Evolutionary conservation across 1,140 invertebrate genomes (phyloP), one percentile per base, ranked within the genome.

Genomic region (Caenorhabditis latens): DNA sequence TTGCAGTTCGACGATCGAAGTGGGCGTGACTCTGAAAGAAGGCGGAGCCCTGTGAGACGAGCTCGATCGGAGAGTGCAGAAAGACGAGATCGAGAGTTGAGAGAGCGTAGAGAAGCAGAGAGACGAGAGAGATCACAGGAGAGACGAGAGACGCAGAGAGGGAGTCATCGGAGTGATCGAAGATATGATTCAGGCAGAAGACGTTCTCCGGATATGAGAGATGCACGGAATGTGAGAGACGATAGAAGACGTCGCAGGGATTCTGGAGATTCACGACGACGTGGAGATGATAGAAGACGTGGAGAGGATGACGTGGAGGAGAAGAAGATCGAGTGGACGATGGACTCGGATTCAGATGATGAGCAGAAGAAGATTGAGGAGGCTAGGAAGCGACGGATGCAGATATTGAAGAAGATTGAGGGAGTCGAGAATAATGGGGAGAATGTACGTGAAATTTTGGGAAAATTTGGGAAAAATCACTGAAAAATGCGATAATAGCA

Each of bases 311-410:
- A 19, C 9, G 65, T 42, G 42, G 53, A 55, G 57, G 48, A 79
- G 11, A 43, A 50, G 57, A 32, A 71, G 19, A 50, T 88, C 5
- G 87, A 84, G 21, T 79, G 84, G 67, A 84, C 84, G 57, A 46
- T 79, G 63, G 53, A 88, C 58, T 61, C 55, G 9, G 71, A 79
- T 79, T 87, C 84, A 7, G 86, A 89, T 63, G 88, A 89, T 32
- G 88, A 89, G 58, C 84, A 85, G 65, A 89, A 89, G 87, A 88
- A 87, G 50, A 85, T 88, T 42, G 86, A 89, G 63, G 83, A 75
- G 48, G 65, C 84, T 16, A 84, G 84, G 16, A 88, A 85, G 46
- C 16, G 71, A 42, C 53, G 83, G 19, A 48, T 87, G 9, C 32
- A 55, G 13, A 85, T 84, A 11, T 14, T 84, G n/a, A 61, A 79